These are phyloP conservation scores for Platygyra sinensis DNA, from an alignment of 64 coral and sea anemone species.

Conservation along the genomic window DNA sequence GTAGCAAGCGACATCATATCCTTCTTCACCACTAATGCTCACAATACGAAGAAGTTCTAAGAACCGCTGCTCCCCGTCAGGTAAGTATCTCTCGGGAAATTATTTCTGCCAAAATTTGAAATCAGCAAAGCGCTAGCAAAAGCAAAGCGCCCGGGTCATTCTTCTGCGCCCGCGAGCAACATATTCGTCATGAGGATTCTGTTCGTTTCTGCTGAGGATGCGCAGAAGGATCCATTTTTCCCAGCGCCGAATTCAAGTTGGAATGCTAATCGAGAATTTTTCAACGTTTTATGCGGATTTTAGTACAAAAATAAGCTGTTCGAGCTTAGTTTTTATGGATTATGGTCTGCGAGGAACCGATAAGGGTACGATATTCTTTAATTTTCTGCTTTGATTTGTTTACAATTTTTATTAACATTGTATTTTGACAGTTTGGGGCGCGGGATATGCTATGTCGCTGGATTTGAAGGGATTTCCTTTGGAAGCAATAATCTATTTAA, in stretches of 20 bases:
- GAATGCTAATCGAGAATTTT: constrained; percentile 36
- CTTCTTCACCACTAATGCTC: no score
- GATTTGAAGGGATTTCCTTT: neutral
- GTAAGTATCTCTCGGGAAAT: no score
- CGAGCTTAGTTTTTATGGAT: constrained; percentile 66
- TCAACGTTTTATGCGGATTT: constrained; percentile 7
- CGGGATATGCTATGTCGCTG: neutral
- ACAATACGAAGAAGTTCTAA: no score
- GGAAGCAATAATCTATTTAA: neutral
- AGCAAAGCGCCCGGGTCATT: neutral
- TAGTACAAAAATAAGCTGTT: neutral
- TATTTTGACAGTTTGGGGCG: constrained; percentile 5
- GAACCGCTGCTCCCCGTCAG: no score
- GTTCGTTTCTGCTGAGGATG: neutral
- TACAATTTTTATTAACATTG: neutral
- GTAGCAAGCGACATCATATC: no score
- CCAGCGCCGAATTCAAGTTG: constrained; percentile 59
- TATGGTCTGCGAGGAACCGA: constrained; percentile 98
- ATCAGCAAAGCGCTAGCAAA: no score
- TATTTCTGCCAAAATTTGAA: no score
- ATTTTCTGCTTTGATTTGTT: neutral
- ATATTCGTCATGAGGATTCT: neutral
- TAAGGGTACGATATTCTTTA: constrained; percentile 82
- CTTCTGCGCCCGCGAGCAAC: constrained; percentile 1
- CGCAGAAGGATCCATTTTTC: constrained; percentile 27